These are phyloP conservation scores for Agrilus biguttatus DNA, from an alignment of 2,888 invertebrate species.

Conservation along the genomic window DNA sequence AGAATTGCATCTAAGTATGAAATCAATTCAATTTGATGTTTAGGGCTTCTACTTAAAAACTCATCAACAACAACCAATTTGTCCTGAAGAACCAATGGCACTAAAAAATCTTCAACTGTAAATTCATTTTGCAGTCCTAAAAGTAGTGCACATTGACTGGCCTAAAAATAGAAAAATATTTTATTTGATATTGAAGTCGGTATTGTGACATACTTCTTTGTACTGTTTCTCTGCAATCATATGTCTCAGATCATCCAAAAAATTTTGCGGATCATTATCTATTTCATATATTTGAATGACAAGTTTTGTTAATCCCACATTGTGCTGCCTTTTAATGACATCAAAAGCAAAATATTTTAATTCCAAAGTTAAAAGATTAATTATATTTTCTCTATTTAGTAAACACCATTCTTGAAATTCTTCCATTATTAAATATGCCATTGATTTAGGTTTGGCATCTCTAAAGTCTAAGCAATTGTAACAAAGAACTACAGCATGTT, in stretches of 20 bases:
- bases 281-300: conserved; percentile 52
- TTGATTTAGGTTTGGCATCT: conserved; percentile 45
- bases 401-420: conserved; percentile 40
- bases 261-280: conserved; percentile 41
- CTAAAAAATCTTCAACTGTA: conserved; percentile 51
- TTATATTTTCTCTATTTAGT: conserved; percentile 27
- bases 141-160: conserved; percentile 53
- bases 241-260: conserved; percentile 46
- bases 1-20: conserved; percentile 57
- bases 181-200: neutral
- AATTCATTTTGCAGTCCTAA: conserved; percentile 53
- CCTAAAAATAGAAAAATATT: conserved; percentile 27
- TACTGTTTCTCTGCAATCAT: conserved; percentile 42
- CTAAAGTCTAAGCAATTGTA: conserved; percentile 48
- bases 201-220: conserved; percentile 41
- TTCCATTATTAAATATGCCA: conserved; percentile 49
- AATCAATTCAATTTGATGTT: conserved; percentile 51
- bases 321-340: conserved; percentile 52
- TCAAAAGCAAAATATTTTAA: conserved; percentile 60
- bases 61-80: conserved; percentile 63
- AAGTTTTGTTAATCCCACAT: conserved; percentile 45
- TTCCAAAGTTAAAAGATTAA: conserved; percentile 34
- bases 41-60: conserved; percentile 50
- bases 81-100: conserved; percentile 72
- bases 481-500: conserved; percentile 41